Evolutionary conservation across 2,888 invertebrate species (phyloP), one percentile per base, ranked within the genome.

Genomic region (Cerastis rubricosa): DNA sequence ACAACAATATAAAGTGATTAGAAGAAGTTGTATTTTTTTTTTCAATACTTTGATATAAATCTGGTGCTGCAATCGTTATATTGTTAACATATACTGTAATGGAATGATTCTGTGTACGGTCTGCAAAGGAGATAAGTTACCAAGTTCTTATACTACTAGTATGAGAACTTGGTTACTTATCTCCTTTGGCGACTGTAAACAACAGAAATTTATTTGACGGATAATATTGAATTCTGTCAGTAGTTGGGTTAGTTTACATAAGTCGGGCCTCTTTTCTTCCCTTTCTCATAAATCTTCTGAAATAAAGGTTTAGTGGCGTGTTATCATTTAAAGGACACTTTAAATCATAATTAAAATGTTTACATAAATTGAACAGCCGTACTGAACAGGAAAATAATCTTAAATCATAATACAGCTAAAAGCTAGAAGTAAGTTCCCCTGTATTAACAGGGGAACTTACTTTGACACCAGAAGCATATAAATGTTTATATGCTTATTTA

Each of bases 401-500:
- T 76, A 64, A 17, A 51, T 59, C 22, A 69, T 25, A 40, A 14
- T n/a, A 1, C 43, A 57, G 22, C 17, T 72, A 35, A 49, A 11
- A 66, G 25, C 2, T 54, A 57, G 54, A 71, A n/a, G n/a, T n/a
- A n/a, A n/a, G n/a, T n/a, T n/a, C n/a, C n/a, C n/a, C n/a, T n/a
- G n/a, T n/a, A n/a, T n/a, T 59, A 67, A n/a, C 45, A 80, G 35
- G 22, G 14, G 14, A 45, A 57, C 25, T n/a, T 12, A 69, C 54
- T 54, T 47, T 65, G 35, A 67, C 45, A 54, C 45, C 14, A 51
- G 35, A 77, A 14, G 29, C 5, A 49, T 59, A 51, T 71, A 54
- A 66, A 63, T 64, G n/a, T 14, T 61, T n/a, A 43, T 61, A 51
- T n/a, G 29, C 14, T 82, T 72, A 76, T 65, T 78, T 69, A 71